Evolutionary conservation across 2,113 vertebrate genomes (phyloP).

Genomic region (Jacana jacana): DNA sequence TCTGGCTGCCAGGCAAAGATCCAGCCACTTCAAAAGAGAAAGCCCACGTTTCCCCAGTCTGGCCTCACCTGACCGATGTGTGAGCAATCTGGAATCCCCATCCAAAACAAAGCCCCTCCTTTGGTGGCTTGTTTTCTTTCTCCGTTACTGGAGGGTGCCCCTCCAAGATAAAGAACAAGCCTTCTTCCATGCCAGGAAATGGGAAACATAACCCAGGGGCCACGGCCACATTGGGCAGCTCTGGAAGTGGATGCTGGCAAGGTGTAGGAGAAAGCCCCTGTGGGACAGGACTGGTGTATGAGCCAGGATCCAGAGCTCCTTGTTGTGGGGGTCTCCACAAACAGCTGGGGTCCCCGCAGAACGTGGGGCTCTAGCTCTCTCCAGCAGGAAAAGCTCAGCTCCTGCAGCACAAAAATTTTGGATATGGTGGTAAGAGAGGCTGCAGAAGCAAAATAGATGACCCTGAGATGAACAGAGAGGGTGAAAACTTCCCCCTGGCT

Average conservation of each 20-base stretch:
- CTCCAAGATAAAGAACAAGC: constrained; percentile 7
- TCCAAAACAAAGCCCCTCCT: constrained; percentile 46
- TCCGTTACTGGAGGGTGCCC: neutral
- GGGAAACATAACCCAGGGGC: neutral
- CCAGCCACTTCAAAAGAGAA: constrained; percentile 74
- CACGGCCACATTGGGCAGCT: accelerated
- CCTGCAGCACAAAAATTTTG: neutral
- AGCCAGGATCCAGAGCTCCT: neutral
- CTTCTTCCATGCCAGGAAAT: neutral
- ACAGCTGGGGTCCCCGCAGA: neutral
- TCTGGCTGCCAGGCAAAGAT: constrained; percentile 61
- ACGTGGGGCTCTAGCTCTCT: neutral
- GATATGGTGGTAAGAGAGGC: neutral
- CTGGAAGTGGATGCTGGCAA: neutral
- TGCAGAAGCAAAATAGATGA: neutral
- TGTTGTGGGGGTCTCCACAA: neutral
- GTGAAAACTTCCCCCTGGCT: neutral
- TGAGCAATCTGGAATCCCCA: constrained; percentile 63
- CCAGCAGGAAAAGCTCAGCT: neutral
- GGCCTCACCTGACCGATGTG: constrained; percentile 74
- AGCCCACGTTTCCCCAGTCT: constrained; percentile 20
- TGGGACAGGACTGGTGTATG: neutral
- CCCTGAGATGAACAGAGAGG: neutral
- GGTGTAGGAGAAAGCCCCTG: neutral
- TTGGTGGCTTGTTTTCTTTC: constrained; percentile 41